Percentiles rank a stretch among this genome's conserved stretches.
Evolutionary conservation across 1,140 invertebrate genomes (phyloP).

Genomic region (Drosophila mayri): DNA sequence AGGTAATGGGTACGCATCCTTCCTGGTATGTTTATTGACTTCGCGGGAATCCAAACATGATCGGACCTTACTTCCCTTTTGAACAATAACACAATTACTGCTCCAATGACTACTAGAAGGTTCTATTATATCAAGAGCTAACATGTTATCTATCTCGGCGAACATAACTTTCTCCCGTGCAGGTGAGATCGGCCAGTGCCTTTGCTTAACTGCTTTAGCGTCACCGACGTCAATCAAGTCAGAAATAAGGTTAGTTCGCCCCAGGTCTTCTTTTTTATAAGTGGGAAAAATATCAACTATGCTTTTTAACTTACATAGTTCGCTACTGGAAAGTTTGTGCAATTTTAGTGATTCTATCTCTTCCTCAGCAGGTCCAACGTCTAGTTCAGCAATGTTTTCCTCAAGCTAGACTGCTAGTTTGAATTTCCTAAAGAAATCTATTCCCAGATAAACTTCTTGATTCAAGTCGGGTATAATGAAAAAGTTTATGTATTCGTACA

Average conservation of each 20-base stretch:
- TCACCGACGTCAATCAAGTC: background rate
- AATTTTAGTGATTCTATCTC: background rate
- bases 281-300: background rate
- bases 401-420: background rate
- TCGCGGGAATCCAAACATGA: background rate
- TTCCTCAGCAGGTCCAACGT: background rate
- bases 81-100: background rate
- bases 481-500: too few relatives aligned
- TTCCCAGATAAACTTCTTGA: background rate
- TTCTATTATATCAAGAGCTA: slow-evolving; percentile 1
- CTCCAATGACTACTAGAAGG: background rate
- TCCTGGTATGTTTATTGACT: background rate
- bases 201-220: background rate
- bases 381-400: background rate
- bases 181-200: background rate
- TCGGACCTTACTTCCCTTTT: background rate
- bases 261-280: background rate
- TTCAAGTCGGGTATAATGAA: background rate
- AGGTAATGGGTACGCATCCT: background rate
- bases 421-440: background rate
- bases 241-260: background rate
- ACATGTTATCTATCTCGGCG: background rate
- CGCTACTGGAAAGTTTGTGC: background rate
- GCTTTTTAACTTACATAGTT: background rate
- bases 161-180: background rate